Evolutionary conservation across 2,113 vertebrate genomes (phyloP).

Genomic region (Spea multiplicata): DNA sequence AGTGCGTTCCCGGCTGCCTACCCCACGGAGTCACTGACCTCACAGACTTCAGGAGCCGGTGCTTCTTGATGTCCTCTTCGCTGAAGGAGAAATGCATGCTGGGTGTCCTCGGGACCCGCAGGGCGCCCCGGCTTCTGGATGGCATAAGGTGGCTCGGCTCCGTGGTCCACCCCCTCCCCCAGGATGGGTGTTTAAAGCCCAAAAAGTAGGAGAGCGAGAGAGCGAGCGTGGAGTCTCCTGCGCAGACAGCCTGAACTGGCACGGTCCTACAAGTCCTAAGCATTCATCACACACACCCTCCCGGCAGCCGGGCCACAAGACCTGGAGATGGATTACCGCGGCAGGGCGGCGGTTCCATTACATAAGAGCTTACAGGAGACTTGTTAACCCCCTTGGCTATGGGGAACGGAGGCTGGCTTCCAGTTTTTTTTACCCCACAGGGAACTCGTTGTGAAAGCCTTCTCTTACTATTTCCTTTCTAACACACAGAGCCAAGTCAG

Average conservation of each 20-base stretch:
- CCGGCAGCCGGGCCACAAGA: background rate
- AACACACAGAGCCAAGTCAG: too few species aligned
- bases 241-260: background rate
- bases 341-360: slow-evolving; percentile 21
- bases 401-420: background rate
- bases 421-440: too few species aligned
- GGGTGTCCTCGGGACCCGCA: slow-evolving; percentile 23
- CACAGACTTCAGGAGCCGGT: slow-evolving; percentile 54
- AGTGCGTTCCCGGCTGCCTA: background rate
- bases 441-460: too few species aligned
- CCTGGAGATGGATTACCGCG: slow-evolving; percentile 23
- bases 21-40: slow-evolving; percentile 57
- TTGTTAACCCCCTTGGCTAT: slow-evolving; percentile 15
- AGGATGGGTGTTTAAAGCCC: background rate
- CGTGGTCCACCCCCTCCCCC: slow-evolving; percentile 6
- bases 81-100: slow-evolving; percentile 62
- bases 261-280: slow-evolving; percentile 37
- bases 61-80: slow-evolving; percentile 61
- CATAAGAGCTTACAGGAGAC: slow-evolving; percentile 15
- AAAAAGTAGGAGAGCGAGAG: background rate
- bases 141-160: slow-evolving; percentile 40
- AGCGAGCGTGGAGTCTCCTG: background rate
- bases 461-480: too few species aligned
- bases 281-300: slow-evolving; percentile 10
- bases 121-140: slow-evolving; percentile 48